A percentile compares a stretch with the other conserved stretches of the same genome.
Conservation (phyloP, 2,888 invertebrate species). For the Tenthredo scrophulariae region DNA sequence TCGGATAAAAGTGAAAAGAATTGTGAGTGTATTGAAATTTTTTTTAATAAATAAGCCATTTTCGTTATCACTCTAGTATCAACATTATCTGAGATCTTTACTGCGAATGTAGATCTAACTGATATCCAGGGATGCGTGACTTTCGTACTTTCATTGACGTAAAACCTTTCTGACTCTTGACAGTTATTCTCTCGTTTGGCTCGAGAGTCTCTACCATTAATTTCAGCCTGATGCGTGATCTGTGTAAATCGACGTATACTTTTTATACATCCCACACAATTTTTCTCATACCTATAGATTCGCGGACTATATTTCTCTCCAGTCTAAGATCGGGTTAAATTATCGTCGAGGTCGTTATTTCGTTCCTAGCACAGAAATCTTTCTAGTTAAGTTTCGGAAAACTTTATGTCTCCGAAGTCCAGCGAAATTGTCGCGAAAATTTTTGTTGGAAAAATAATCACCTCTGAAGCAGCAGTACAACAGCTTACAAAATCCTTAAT, state of each 20-base stretch:
- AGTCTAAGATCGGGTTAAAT: not conserved
- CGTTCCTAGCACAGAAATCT: not conserved
- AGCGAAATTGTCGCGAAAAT: not conserved
- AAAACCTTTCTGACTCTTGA: not conserved
- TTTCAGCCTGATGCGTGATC: not conserved
- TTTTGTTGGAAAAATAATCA: not conserved
- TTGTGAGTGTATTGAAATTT: not conserved
- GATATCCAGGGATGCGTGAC: constrained; percentile 14
- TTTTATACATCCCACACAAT: not conserved
- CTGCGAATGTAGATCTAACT: not conserved
- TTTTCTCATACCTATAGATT: not conserved
- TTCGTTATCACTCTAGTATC: not conserved
- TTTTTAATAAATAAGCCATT: not conserved
- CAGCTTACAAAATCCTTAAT: not conserved
- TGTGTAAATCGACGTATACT: not conserved
- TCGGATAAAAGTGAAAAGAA: not conserved
- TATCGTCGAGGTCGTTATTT: not conserved
- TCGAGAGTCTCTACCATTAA: not conserved
- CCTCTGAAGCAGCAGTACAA: not conserved
- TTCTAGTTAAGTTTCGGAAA: not conserved
- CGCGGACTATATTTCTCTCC: not conserved
- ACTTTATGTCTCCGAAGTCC: not conserved
- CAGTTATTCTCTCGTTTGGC: not conserved
- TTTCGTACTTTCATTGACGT: not conserved
- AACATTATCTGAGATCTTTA: not conserved